Evolutionary conservation across 2,797 vertebrate genomes (phyloP), one percentile per base, ranked within the genome.

Genomic region (Parambassis ranga): DNA sequence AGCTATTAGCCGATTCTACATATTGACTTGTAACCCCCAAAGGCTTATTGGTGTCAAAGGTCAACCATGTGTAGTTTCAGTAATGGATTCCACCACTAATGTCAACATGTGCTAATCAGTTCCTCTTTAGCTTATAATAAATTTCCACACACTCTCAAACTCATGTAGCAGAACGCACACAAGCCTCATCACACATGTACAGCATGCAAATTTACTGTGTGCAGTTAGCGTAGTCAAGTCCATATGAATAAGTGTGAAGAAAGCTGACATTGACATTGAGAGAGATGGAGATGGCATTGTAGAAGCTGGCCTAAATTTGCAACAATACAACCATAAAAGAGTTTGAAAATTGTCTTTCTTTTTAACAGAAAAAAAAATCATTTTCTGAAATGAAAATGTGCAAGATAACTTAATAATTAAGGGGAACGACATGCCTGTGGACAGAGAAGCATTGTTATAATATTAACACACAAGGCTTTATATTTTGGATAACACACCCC

Each of bases 71-170:
- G 32, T 49, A 19, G 27, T 9, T 43, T 57, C 53, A 23, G 7
- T 26, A 43, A 78, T 71, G 44, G 64, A 59, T 70, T 68, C 41
- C 32, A 55, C 16, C 3, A 10, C 65, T 68, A 72, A 60, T 64
- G 65, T 75, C 65, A 74, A 38, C 65, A 79, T 73, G 14, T 50
- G 65, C 65, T 68, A 65, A 77, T 71, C 60, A 80, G 48, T 37
- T 64, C 18, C 19, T 65, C 39, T 59, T 71, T 36, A 77, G 16
- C 49, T 68, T 53, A 26, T 46, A 52, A 65, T 70, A 64, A 56
- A 49, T 71, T 5, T 60, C 3, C 42, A 23, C 4, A 51, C 47
- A 24, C 16, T 18, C 9, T 18, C 11, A 44, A 18, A 42, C 16
- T 31, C 2, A 22, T 11, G n/a, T n/a, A n/a, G n/a, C n/a, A n/a